phyloP scores from a whole-genome alignment of 2,888 invertebrate genomes.

The Ochropleura leucogaster region DNA sequence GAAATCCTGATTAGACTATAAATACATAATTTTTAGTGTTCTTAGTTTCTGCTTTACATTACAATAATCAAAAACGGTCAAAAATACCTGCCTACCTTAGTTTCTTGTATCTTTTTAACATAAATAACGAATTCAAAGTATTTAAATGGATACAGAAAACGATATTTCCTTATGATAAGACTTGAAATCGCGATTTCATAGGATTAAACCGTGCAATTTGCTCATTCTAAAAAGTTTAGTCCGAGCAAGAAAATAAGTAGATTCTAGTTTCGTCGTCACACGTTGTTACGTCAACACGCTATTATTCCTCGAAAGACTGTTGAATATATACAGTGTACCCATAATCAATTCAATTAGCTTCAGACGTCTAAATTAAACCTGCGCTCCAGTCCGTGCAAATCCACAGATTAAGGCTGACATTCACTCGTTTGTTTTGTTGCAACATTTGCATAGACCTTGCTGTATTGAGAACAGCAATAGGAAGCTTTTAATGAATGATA shows the following conservation, averaged over 20 bases:
- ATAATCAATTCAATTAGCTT: slow-evolving; percentile 53
- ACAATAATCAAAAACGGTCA: background rate
- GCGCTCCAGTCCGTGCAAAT: slow-evolving; percentile 38
- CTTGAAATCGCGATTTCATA: slow-evolving; percentile 24
- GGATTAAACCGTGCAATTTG: background rate
- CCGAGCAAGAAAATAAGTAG: background rate
- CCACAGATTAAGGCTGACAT: slow-evolving; percentile 54
- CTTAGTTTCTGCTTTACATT: background rate
- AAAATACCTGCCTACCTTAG: background rate
- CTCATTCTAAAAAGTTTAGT: slow-evolving; percentile 17
- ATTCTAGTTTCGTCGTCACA: slow-evolving; percentile 10
- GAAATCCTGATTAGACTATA: slow-evolving; percentile 10
- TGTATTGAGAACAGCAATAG: slow-evolving; percentile 54
- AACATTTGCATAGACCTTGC: slow-evolving; percentile 64
- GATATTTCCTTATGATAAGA: slow-evolving; percentile 4
- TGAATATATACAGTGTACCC: slow-evolving; percentile 12
- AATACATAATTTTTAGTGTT: slow-evolving; percentile 1
- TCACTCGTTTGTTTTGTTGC: slow-evolving; percentile 58
- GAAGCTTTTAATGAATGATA: slow-evolving; percentile 44
- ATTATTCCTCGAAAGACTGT: slow-evolving; percentile 28
- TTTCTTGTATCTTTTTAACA: background rate
- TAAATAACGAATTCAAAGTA: background rate
- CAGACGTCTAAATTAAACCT: slow-evolving; percentile 47
- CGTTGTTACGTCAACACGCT: slow-evolving; percentile 17
- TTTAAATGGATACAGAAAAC: background rate